These are phyloP conservation scores for Xestia xanthographa DNA, from an alignment of 2,888 invertebrate genomes.

Conservation along the genomic window DNA sequence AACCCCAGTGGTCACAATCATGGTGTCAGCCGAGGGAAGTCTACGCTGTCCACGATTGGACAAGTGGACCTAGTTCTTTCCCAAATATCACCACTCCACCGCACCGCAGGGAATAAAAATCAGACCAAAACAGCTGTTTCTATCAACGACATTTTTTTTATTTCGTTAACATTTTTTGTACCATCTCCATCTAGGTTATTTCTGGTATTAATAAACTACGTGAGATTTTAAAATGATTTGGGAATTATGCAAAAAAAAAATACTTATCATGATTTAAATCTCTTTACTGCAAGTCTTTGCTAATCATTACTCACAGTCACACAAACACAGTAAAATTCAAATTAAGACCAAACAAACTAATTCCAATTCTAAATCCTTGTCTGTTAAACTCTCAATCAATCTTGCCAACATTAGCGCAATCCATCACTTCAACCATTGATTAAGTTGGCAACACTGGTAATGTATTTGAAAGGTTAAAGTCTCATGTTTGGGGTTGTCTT, in stretches of 20 bases:
- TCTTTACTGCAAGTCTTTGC: background rate
- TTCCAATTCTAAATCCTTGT: conserved; percentile 46
- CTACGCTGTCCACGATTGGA: background rate
- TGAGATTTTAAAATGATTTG: background rate
- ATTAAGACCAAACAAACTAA: conserved; percentile 40
- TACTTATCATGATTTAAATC: background rate
- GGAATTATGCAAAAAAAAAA: background rate
- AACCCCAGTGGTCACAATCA: background rate
- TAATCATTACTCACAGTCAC: conserved; percentile 10
- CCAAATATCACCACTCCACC: background rate
- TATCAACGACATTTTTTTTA: background rate
- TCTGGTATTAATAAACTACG: background rate
- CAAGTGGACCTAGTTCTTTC: background rate
- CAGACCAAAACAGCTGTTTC: background rate
- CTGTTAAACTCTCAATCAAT: conserved; percentile 53
- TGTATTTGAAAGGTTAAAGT: conserved; percentile 55
- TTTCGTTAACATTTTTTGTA: background rate
- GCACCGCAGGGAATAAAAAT: background rate
- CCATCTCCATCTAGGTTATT: background rate
- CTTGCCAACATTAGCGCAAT: conserved; percentile 48
- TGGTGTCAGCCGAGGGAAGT: background rate
- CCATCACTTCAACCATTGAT: conserved; percentile 57
- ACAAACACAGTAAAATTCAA: conserved; percentile 27
- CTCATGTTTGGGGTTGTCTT: conserved; percentile 31
- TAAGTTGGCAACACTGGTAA: conserved; percentile 55